phyloP scores from a whole-genome alignment of 2,888 invertebrate genomes.

The Mantis religiosa region DNA sequence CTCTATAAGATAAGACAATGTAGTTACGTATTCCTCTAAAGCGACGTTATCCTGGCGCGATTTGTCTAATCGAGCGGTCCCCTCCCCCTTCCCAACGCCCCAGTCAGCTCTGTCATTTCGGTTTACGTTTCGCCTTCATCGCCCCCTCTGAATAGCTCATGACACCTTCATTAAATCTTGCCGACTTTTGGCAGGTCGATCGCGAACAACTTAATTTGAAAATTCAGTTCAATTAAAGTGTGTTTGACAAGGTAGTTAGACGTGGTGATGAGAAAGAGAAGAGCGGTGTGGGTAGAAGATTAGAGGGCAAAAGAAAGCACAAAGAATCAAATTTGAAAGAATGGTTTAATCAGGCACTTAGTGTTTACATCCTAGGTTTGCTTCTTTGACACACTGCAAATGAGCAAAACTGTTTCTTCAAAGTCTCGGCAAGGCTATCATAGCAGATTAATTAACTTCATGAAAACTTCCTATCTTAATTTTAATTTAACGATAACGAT shows the following conservation, averaged over 20 bases:
- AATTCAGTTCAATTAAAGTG: slow-evolving; percentile 13
- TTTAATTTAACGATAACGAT: not conserved
- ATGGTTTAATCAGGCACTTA: not conserved
- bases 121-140: not conserved
- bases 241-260: slow-evolving; percentile 13
- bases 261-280: not conserved
- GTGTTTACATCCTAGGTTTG: not conserved
- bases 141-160: not conserved
- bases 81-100: not conserved
- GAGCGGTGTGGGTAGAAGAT: not conserved
- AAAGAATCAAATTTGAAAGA: not conserved
- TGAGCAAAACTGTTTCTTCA: not conserved
- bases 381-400: not conserved
- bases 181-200: slow-evolving; percentile 14
- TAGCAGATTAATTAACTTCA: not conserved
- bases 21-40: not conserved
- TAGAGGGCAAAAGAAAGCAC: not conserved
- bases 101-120: not conserved
- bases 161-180: not conserved
- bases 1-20: no score
- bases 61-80: not conserved
- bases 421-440: not conserved
- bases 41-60: not conserved
- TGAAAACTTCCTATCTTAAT: not conserved
- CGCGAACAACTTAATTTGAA: slow-evolving; percentile 14